Evolutionary conservation across 2,113 vertebrate species (phyloP).

Genomic region (Chionomys nivalis): DNA sequence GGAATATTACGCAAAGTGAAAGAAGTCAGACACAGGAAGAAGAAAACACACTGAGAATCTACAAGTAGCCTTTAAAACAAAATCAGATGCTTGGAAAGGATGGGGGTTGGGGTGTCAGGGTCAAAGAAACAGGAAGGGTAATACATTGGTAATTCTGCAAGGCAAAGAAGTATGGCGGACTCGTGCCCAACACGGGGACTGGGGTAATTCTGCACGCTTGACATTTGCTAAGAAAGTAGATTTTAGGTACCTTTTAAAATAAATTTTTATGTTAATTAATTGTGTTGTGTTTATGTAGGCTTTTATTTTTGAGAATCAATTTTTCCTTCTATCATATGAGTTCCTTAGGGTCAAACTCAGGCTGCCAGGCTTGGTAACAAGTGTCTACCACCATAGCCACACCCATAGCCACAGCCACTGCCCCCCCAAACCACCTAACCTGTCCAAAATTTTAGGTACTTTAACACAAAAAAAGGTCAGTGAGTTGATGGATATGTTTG

Average conservation of each 20-base stretch:
- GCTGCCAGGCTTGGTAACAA: neutral
- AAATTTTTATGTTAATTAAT: neutral
- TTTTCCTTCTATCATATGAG: neutral
- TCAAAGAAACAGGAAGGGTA: neutral
- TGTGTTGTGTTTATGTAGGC: neutral
- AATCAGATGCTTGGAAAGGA: neutral
- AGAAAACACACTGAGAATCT: neutral
- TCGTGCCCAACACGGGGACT: rapidly evolving
- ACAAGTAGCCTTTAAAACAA: neutral
- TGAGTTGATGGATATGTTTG: neutral
- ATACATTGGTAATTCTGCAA: neutral
- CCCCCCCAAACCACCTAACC: neutral
- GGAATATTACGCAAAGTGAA: neutral
- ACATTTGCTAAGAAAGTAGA: neutral
- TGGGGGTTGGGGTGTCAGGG: neutral
- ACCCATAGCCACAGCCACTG: neutral
- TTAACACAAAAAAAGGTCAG: neutral
- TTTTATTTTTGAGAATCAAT: no score
- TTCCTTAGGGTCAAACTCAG: neutral
- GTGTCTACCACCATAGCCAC: neutral
- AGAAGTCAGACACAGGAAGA: neutral
- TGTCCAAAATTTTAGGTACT: neutral
- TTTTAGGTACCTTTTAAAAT: neutral
- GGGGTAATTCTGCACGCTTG: neutral
- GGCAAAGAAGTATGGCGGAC: neutral